Evolutionary conservation across 2,113 vertebrate species (phyloP), one percentile per base, ranked within the genome.

Genomic region (Fregetta grallaria): DNA sequence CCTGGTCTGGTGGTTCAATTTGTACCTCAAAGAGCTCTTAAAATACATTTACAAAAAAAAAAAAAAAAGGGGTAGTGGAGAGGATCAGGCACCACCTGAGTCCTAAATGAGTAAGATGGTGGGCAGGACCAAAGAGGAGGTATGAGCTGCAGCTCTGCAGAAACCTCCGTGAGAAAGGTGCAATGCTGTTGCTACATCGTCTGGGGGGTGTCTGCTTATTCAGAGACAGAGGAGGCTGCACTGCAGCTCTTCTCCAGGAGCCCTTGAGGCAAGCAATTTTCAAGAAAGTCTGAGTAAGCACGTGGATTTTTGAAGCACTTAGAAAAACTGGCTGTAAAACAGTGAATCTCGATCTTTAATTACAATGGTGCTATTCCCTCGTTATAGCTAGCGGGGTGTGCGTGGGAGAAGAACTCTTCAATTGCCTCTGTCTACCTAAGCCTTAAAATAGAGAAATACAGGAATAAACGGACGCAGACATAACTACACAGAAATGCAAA

Each of bases 271-370:
- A 92, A 82, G 44, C 40, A 92, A 91, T 94, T 96, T 96, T 91
- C 80, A 84, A 20, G 3, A 49, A 88, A 72, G 61, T 73, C 76
- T 94, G 77, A 96, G 76, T 86, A 92, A 91, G 72, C 88, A 61
- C 0, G 8, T 86, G 90, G 79, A 84, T 78, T 94, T 92, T 52
- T 95, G 63, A 92, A 86, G 72, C 68, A 45, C 76, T 92, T 63
- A 67, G 50, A 40, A 80, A 90, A 93, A 17, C 50, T 55, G 55
- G 44, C 90, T 88, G 45, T 30, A 15, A 53, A 88, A 87, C 10
- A 66, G 71, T 32, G 49, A 68, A 71, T 77, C 84, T 91, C 11
- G 0, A 25, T 80, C 86, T 86, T 80, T 97, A 95, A 95, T 96
- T 91, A 78, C 4, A 18, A 52, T 3, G 20, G 9, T 59, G 83